Base-by-base conservation (phyloP, 2,797 vertebrate genomes). In the Xiphophorus birchmanni region DNA sequence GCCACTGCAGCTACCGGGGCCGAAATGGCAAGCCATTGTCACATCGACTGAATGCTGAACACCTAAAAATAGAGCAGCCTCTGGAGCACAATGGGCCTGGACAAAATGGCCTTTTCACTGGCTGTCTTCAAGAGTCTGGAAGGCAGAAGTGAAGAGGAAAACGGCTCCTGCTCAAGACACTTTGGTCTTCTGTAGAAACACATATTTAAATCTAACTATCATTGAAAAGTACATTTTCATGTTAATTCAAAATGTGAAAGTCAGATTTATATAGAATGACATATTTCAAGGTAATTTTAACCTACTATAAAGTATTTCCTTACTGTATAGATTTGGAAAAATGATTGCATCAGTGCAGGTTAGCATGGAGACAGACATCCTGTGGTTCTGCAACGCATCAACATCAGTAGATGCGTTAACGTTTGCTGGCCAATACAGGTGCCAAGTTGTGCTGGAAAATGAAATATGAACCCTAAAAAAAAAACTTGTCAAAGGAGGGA, bases 51-150 rank as follows among this genome's bases (percentile, higher is more conserved):
- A 48, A 74, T 40, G 11, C 83, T 26, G 75, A 81, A 80, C 60
- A 7, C 79, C 93, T 94, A 94, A 87, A 91, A 95, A 96, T 95
- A 95, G 88, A 79, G 48, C 5, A 79, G 85, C 73, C 78, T 80
- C 88, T 86, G 67, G 5, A 86, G 84, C 84, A 87, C 86, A 88
- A 88, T 78, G 83, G 86, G 88, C 76, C 5, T 67, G 75, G 85
- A 89, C 91, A 92, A 91, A 35, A 88, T 84, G 84, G 87, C 80
- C 52, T 45, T 81, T 87, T 82, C 85, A 73, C 73, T 73, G 58
- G 74, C 63, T 72, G 81, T 56, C 81, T 82, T 12, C 12, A 87
- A 79, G 60, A 58, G 69, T 75, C 60, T 73, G n/a, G n/a, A 54
- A 77, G 63, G 77, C 26, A 54, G 35, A 21, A 32, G 65, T 52